Evolutionary conservation across 2,113 vertebrate species (phyloP), one percentile per base, ranked within the genome.

Genomic region (Probosciger aterrimus): DNA sequence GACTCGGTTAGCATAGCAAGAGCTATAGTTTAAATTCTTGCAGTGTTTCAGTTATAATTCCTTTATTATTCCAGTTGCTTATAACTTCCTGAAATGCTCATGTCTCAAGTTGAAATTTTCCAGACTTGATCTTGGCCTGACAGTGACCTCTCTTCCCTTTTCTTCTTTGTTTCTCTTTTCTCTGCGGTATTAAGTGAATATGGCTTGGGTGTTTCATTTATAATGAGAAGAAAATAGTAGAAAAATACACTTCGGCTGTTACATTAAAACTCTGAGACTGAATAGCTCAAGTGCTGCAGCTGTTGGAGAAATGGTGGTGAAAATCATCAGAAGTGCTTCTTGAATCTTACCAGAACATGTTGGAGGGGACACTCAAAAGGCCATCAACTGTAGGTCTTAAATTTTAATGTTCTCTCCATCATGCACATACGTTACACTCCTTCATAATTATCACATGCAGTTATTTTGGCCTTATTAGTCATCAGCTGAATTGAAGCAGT

Each of bases 71-170:
- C 64, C 52, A 89, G 63, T 94, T 92, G 74, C 80, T 93, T 93
- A 90, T 93, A 88, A 79, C 86, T 96, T 93, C 85, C 73, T 92
- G 77, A 96, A 94, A 67, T 43, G 14, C 35, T 95, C 5, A 3
- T 33, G 44, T 88, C 81, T 94, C 63, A 33, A 91, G 63, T 22
- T 86, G 91, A 95, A 93, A 83, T 57, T 93, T 93, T 94, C 94
- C 91, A 94, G 80, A 81, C 92, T 85, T 92, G 49, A 78, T 94
- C 78, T 96, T 92, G 88, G 84, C 94, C 92, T 96, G 64, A 75
- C 33, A 88, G 64, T 96, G 90, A 71, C 83, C 74, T 52, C 62
- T 91, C 33, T 91, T 80, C 46, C 24, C 67, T 62, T 92, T 92
- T 91, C 67, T 71, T 71, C 37, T 80, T 89, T 86, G 53, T 83